Evolutionary conservation across 23 tunicate species (phyloP), one percentile per base, ranked within the genome.

Genomic region (Trididemnum miniatum): DNA sequence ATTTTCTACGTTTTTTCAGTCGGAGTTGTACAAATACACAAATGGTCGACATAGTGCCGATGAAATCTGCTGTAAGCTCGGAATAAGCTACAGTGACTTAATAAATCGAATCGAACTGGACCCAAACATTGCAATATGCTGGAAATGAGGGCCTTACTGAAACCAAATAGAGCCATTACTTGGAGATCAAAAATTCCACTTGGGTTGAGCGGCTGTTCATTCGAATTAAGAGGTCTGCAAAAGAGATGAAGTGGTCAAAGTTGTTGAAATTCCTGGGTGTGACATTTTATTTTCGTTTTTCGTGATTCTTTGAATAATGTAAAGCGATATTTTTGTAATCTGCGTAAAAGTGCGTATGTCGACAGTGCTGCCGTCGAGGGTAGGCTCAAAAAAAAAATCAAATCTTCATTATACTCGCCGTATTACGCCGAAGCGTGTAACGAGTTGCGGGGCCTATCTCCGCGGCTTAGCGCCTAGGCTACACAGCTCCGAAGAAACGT

Each of bases 41-140:
- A 88, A 82, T 76, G 98, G 93, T 0, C 75, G 66, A 18, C 79
- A 78, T 57, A 85, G 82, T 49, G 74, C 98, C 1, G 98, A 93
- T 64, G 92, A 93, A 80, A 84, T 93, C 0, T 93, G 98, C 76
- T 93, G 98, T 59, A 80, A 84, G 37, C 64, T 91, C 1, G 87
- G 81, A 59, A 66, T 84, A 0, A 84, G 89, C 60, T 71, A 72
- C 34, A 51, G 64, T 18, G 98, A 93, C 35, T 65, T 93, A 12
- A 31, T 84, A 5, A 63, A 71, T 15, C 66, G 86, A 31, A 65
- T 93, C 0, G 98, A 93, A 80, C 59, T 57, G 44, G 92, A 93
- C 66, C 83, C 83, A 0, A 71, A 84, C 65, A 81, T 93, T 51
- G 83, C 39, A 22, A 71, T 84, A 22, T 80, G 89, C 80, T 74